phyloP scores from a whole-genome alignment of 2,888 invertebrate species.

The Dynastes hyllus region DNA sequence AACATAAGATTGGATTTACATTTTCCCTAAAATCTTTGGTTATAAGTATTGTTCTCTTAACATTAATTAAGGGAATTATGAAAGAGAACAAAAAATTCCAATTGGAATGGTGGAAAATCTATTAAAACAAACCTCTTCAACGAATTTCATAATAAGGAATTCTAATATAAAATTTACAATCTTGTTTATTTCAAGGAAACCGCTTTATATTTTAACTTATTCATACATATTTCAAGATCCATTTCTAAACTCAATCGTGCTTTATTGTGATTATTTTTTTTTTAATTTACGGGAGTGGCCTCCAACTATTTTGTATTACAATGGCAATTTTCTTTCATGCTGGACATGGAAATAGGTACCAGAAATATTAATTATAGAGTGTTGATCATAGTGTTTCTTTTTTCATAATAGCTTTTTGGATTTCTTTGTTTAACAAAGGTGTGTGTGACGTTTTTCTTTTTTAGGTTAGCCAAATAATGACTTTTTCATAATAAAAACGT shows the following conservation, averaged over 20 bases:
- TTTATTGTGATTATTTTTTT: constrained; percentile 28
- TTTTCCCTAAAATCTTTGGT: no score
- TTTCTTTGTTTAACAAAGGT: constrained; percentile 58
- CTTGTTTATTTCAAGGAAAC: constrained; percentile 42
- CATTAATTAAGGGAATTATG: no score
- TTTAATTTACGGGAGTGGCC: constrained; percentile 22
- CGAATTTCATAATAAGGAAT: no score
- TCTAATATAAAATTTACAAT: background rate
- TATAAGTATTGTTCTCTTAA: no score
- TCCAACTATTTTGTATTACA: constrained; percentile 46
- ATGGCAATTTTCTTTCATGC: constrained; percentile 66
- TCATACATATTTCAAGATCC: constrained; percentile 3
- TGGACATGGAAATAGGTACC: constrained; percentile 67
- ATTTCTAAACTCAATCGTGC: constrained; percentile 3
- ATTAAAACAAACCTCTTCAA: no score
- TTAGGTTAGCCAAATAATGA: constrained; percentile 55
- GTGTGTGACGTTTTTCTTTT: constrained; percentile 56
- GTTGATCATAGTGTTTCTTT: constrained; percentile 63
- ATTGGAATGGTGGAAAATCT: no score
- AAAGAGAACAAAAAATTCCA: no score
- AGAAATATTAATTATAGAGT: constrained; percentile 71
- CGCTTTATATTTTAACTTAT: constrained; percentile 29
- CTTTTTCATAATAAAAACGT: constrained; percentile 43
- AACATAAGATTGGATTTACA: no score
- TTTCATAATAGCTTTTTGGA: constrained; percentile 52